These are phyloP conservation scores for Ammodytes marinus DNA, from an alignment of 2,113 vertebrate species.

Conservation along the genomic window DNA sequence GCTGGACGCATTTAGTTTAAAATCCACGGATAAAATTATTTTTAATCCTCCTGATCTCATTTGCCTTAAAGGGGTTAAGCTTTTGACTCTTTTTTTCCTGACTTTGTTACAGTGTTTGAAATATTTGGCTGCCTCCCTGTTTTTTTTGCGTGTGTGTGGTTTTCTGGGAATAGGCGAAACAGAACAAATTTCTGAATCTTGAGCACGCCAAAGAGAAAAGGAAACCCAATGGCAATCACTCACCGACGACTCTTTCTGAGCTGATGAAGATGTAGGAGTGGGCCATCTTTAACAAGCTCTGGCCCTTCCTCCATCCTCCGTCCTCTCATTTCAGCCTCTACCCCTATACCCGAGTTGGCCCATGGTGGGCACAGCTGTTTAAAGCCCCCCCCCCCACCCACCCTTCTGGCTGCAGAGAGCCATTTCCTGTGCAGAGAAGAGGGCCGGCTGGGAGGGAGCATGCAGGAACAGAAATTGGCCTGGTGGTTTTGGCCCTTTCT, in stretches of 20 bases:
- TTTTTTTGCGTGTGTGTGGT: neutral
- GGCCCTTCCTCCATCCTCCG: conserved; percentile 7
- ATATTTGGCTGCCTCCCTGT: neutral
- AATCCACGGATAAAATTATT: conserved; percentile 49
- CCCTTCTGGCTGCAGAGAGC: conserved; percentile 66
- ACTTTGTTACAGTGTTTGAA: conserved; percentile 34
- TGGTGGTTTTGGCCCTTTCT: conserved; percentile 49
- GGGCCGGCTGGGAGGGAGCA: conserved; percentile 45
- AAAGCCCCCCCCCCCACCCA: conserved; percentile 23
- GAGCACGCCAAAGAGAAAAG: neutral
- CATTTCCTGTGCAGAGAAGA: conserved; percentile 68
- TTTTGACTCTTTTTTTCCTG: conserved; percentile 11
- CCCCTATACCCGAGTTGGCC: conserved; percentile 26
- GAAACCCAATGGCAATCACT: conserved; percentile 34
- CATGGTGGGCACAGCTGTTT: conserved; percentile 65
- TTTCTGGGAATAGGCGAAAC: conserved; percentile 26
- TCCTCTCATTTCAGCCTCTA: conserved; percentile 11
- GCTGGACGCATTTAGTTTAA: conserved; percentile 31
- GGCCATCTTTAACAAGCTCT: conserved; percentile 12
- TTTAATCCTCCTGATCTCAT: conserved; percentile 68
- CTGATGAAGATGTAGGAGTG: conserved; percentile 36
- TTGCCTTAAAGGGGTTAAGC: conserved; percentile 50
- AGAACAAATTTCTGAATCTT: conserved; percentile 15
- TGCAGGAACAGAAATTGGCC: conserved; percentile 31
- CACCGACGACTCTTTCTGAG: conserved; percentile 25